Evolutionary conservation across 2,888 invertebrate species (phyloP), one percentile per base, ranked within the genome.

Genomic region (Pachliopta kotzebuea): DNA sequence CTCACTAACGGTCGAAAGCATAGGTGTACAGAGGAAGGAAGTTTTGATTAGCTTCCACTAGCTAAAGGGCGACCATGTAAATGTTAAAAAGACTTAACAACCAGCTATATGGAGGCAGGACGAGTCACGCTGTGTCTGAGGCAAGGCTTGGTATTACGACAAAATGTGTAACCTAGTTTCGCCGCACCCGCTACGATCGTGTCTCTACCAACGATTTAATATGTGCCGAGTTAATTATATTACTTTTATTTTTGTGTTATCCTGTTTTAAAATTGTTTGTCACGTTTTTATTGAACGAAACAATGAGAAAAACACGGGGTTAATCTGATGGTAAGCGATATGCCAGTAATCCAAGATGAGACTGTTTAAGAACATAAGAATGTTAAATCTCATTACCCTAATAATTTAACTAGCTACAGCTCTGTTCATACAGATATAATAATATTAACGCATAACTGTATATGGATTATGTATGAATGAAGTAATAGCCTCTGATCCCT

Each of bases 101-200:
- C 65, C 57, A 54, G 23, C 31, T 54, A 9, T 31, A n/a, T 57
- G 45, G 20, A 54, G 61, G 42, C 54, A 42, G 37, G 29, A 61
- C 26, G 20, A 24, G 80, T 74, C 83, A 76, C 78, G 84, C 80
- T 79, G 81, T 79, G 74, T 74, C 74, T 61, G 67, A 52, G 65
- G 37, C 61, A 24, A 70, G 69, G 67, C 68, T 66, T 66, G 69
- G 68, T 68, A 70, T 71, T 74, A 72, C 81, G 80, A 81, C 21
- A 84, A 89, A 87, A 89, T 90, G 82, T 89, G 90, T 90, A 79
- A 90, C 90, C 90, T 80, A 89, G 83, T 88, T 88, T 79, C 73
- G 79, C 81, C 88, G 82, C 88, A 77, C 89, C 89, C 83, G 81
- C 76, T 76, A 65, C 63, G 67, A 58, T 50, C 56, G 56, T 59